A percentile compares a stretch with the other conserved stretches of the same genome.
phyloP scores from a whole-genome alignment of 1,140 invertebrate genomes.

The Leptinotarsa defecta region DNA sequence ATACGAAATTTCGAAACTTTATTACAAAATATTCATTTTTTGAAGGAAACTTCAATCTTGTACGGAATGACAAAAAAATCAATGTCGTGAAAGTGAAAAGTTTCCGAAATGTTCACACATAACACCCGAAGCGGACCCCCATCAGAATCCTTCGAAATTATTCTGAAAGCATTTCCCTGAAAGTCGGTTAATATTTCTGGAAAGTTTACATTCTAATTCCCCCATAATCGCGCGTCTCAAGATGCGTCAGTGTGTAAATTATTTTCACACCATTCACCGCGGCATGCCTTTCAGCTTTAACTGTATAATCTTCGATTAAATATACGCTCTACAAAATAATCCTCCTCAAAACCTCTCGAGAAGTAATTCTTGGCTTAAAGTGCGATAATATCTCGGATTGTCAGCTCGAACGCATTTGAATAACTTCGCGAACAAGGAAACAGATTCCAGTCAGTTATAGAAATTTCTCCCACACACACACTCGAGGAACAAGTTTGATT shows the following conservation, averaged over 20 bases:
- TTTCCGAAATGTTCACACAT: too few species aligned
- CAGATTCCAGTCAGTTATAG: neutral
- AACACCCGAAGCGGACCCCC: too few species aligned
- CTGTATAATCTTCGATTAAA: conserved; percentile 1
- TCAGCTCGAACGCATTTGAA: neutral
- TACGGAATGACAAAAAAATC: too few species aligned
- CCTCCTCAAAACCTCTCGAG: neutral
- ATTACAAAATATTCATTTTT: too few species aligned
- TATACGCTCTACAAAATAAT: conserved; percentile 6
- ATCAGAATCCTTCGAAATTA: neutral
- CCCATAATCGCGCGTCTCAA: neutral
- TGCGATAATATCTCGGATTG: conserved; percentile 2
- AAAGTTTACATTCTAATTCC: conserved; percentile 3
- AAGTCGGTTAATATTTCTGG: neutral
- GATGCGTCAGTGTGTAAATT: conserved; percentile 5
- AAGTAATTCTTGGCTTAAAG: neutral
- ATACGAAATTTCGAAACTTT: too few species aligned
- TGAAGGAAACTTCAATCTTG: too few species aligned
- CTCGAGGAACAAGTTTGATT: neutral
- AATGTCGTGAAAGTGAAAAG: too few species aligned
- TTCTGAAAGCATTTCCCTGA: neutral
- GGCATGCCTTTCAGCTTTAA: neutral
- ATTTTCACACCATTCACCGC: conserved; percentile 7
- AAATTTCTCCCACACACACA: neutral
- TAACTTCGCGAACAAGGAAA: neutral